Evolutionary conservation across 2,888 invertebrate species (phyloP).

Genomic region (Julus scandinavius): DNA sequence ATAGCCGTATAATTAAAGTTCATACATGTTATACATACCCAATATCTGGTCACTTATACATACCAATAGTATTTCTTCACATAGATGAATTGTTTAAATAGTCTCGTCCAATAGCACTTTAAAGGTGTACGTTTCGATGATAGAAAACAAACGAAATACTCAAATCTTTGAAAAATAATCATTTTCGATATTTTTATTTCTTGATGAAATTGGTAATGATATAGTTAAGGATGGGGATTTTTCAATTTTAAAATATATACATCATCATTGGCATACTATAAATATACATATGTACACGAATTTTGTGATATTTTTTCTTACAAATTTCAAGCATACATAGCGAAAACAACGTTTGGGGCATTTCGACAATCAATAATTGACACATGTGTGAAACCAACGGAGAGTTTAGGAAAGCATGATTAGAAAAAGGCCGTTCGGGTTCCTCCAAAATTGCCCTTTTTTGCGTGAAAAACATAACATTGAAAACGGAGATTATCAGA

Average conservation of each 20-base stretch:
- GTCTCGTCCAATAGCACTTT: no score
- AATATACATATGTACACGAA: constrained; percentile 27
- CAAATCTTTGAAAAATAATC: constrained; percentile 33
- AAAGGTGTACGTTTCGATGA: not conserved
- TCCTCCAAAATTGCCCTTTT: not conserved
- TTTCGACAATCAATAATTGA: constrained; percentile 15
- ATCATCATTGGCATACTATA: constrained; percentile 33
- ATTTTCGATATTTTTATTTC: constrained; percentile 26
- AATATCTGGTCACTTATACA: no score
- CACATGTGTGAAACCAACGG: constrained; percentile 24
- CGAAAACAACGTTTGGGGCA: constrained; percentile 21
- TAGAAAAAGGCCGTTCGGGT: not conserved
- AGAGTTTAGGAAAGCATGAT: constrained; percentile 3
- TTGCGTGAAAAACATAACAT: not conserved
- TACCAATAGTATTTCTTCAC: no score
- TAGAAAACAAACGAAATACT: constrained; percentile 11
- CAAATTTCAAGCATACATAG: constrained; percentile 19
- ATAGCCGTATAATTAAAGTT: no score
- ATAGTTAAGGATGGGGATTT: constrained; percentile 33
- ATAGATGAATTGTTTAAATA: no score
- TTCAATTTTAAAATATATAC: constrained; percentile 27
- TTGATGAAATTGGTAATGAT: constrained; percentile 27
- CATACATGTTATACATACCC: no score
- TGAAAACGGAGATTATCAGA: not conserved
- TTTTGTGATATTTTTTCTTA: constrained; percentile 30